Evolutionary conservation across 2,113 vertebrate species (phyloP), one percentile per base, ranked within the genome.

Genomic region (Campylomormyrus tamandua): DNA sequence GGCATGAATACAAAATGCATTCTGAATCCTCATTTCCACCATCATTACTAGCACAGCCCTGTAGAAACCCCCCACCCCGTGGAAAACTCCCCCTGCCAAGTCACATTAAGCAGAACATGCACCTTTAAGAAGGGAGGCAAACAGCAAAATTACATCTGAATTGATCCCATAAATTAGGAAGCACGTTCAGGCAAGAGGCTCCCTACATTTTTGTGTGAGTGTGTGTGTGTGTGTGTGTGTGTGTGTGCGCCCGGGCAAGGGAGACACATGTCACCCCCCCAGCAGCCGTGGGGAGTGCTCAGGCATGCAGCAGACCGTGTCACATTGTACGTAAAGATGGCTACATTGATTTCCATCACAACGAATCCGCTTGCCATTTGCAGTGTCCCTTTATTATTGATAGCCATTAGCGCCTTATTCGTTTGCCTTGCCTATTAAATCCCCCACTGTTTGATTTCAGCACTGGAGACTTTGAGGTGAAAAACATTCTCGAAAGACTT

Each of bases 291-390:
- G 66, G 27, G 66, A 70, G 56, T 58, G 56, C 1, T 1, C 56
- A 17, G 1, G 66, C 3, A 11, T 31, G 24, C 27, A 31, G 27
- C 62, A 31, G n/a, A 35, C 31, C 1, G 4, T 35, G 66, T 74
- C 66, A 35, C 9, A 27, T n/a, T 31, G 31, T 27, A 74, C 31
- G 27, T 27, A 35, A 13, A 74, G 66, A 74, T 13, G 66, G 66
- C 27, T 87, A 31, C 21, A 49, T 45, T 70, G 7, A 39, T 70
- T 88, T 88, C 70, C 42, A 88, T 48, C 42, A 5, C 5, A 15
- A 27, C n/a, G 27, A 88, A 88, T 88, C 10, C 27, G 88, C 62
- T 66, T 70, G 11, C 53, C 87, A 70, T 66, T 88, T 70, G 62
- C 52, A 66, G 58, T 21, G 45, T 15, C 19, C 31, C 42, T 31